phyloP scores from a whole-genome alignment of 2,113 vertebrate species.

The Ptychochromis oligacanthus region DNA sequence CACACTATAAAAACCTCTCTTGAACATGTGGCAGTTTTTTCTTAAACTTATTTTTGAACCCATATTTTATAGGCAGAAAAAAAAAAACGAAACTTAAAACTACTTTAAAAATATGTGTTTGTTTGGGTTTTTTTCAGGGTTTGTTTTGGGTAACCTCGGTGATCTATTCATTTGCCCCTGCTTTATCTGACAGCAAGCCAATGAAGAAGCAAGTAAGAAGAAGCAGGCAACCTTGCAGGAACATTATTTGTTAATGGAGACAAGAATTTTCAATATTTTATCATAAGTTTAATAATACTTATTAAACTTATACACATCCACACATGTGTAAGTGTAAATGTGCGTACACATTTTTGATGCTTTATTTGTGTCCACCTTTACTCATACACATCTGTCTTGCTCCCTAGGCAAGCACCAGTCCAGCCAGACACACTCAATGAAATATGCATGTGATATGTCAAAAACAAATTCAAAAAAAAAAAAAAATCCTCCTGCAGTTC shows the following conservation, averaged over 20 bases:
- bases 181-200: neutral
- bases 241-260: neutral
- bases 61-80: neutral
- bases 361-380: conserved; percentile 36
- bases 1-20: neutral
- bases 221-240: neutral
- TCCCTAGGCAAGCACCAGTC: conserved; percentile 56
- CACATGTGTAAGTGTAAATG: too few relatives aligned
- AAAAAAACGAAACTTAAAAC: neutral
- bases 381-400: conserved; percentile 57
- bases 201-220: neutral
- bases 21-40: conserved; percentile 1
- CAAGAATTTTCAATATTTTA: neutral
- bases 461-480: neutral
- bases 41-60: neutral
- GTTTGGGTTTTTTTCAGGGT: neutral
- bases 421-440: conserved; percentile 60
- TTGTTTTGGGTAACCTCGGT: neutral
- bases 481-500: conserved; percentile 37
- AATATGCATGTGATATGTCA: conserved; percentile 69
- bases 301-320: too few relatives aligned
- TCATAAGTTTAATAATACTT: neutral
- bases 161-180: neutral
- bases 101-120: neutral
- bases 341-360: conserved; percentile 13